Conservation (phyloP, 1,140 invertebrate species). For the Aphaenogaster floridana region DNA sequence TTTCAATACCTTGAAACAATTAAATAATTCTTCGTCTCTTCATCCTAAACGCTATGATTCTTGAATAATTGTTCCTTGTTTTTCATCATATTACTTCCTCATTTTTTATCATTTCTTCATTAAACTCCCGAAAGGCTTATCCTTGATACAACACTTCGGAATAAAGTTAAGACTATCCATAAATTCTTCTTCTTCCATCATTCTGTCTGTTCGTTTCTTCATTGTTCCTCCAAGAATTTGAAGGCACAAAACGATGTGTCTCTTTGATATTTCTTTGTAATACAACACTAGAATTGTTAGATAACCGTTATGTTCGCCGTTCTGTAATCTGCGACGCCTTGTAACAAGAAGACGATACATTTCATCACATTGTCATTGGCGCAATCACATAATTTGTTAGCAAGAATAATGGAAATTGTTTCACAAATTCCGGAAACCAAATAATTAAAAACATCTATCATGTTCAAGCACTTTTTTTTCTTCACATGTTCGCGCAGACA, state of each 20-base stretch:
- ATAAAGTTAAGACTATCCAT: conserved; percentile 20
- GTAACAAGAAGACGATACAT: not conserved
- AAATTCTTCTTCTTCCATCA: conserved; percentile 3
- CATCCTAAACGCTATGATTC: conserved; percentile 2
- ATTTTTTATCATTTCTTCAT: not conserved
- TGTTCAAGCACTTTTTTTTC: conserved; percentile 17
- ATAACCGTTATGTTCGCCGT: not conserved
- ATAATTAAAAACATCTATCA: conserved; percentile 13
- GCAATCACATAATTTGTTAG: not conserved
- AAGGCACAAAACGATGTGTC: conserved; percentile 56
- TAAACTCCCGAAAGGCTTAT: not conserved
- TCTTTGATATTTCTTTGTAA: conserved; percentile 36
- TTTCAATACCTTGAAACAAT: conserved; percentile 11
- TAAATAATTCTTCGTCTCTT: conserved; percentile 36
- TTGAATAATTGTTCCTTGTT: conserved; percentile 17
- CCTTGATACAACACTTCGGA: conserved; percentile 4
- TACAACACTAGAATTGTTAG: conserved; percentile 34
- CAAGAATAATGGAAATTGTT: not conserved
- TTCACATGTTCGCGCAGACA: not conserved
- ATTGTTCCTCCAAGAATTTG: conserved; percentile 50
- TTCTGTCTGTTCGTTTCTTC: conserved; percentile 32
- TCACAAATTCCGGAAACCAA: not conserved
- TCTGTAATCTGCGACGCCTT: not conserved
- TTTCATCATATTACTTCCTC: not conserved
- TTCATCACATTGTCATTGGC: conserved; percentile 6